Percentiles rank a stretch among this genome's conserved stretches.
Evolutionary conservation across 2,113 vertebrate genomes (phyloP).

Genomic region (Canis aureus): DNA sequence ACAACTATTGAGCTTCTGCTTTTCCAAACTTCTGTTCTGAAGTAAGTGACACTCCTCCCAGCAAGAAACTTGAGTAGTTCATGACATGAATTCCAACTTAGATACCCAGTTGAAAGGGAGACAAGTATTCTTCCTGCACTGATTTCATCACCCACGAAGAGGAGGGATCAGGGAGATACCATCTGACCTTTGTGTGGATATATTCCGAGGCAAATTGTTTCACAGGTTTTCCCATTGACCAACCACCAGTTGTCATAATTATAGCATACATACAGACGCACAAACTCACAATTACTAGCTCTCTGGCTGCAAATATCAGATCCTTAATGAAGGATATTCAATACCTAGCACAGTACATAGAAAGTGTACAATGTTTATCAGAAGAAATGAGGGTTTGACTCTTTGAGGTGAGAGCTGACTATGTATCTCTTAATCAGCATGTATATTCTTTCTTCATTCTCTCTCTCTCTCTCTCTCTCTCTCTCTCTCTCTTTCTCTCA

Average conservation of each 20-base stretch:
- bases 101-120: neutral
- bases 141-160: fast-evolving
- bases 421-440: neutral
- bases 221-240: slow-evolving; percentile 60
- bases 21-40: neutral
- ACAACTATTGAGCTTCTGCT: neutral
- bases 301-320: neutral
- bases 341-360: neutral
- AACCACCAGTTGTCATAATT: slow-evolving; percentile 81
- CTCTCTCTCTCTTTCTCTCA: neutral
- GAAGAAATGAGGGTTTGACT: slow-evolving; percentile 16
- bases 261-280: slow-evolving; percentile 60
- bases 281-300: slow-evolving; percentile 19
- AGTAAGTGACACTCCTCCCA: neutral
- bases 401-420: neutral
- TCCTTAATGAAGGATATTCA: neutral
- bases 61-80: slow-evolving; percentile 41
- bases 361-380: slow-evolving; percentile 12
- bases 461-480: too few species aligned
- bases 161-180: too few species aligned
- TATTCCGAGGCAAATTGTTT: neutral
- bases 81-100: slow-evolving; percentile 44
- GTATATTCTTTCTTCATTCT: neutral
- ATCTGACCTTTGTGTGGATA: slow-evolving; percentile 20
- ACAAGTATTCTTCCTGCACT: neutral